These are phyloP conservation scores for Eptesicus fuscus DNA, from an alignment of 2,113 vertebrate genomes.

Conservation along the genomic window DNA sequence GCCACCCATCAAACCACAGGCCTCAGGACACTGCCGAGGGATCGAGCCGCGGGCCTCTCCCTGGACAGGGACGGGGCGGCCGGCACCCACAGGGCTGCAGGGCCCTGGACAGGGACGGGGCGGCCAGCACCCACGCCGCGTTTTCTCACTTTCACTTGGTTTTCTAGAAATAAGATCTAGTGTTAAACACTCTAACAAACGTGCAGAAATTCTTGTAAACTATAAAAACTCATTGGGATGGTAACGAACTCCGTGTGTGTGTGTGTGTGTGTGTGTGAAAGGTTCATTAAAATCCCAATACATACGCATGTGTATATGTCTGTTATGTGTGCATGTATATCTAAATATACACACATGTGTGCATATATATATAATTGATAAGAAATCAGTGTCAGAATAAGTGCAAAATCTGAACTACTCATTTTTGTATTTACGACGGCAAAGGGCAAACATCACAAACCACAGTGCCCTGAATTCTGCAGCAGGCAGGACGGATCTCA, in stretches of 20 bases:
- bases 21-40: neutral
- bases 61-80: fast-evolving
- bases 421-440: neutral
- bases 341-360: neutral
- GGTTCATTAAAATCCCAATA: neutral
- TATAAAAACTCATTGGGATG: neutral
- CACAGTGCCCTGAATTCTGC: neutral
- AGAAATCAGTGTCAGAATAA: neutral
- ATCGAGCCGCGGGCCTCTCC: neutral
- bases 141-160: too few relatives aligned
- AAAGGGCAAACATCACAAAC: neutral
- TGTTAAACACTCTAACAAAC: neutral
- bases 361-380: neutral
- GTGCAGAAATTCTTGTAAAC: neutral
- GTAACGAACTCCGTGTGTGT: neutral
- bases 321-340: too few relatives aligned
- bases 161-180: neutral
- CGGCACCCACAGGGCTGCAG: neutral
- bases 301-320: fast-evolving
- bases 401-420: neutral
- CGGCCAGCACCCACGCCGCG: fast-evolving
- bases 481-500: neutral
- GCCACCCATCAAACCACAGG: too few relatives aligned
- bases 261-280: neutral
- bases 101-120: too few relatives aligned